Evolutionary conservation across 1,140 invertebrate genomes (phyloP).

Genomic region (Lordiphosa mommai): DNA sequence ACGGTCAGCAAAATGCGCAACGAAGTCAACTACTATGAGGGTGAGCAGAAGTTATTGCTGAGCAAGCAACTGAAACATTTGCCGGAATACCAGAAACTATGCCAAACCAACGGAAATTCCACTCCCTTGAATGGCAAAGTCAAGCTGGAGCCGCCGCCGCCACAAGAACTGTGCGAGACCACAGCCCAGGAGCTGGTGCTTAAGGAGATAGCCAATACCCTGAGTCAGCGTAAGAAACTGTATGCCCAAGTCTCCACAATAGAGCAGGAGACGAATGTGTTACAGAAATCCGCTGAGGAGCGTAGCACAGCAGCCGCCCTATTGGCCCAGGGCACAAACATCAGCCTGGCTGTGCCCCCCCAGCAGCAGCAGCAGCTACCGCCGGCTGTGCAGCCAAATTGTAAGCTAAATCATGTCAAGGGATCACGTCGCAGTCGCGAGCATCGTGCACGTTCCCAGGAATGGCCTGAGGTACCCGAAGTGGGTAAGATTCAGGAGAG

Average conservation of each 20-base stretch:
- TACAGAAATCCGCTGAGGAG: constrained; percentile 87
- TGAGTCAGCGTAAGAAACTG: constrained; percentile 89
- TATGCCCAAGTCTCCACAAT: constrained; percentile 88
- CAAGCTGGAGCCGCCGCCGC: constrained; percentile 51
- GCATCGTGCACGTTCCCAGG: constrained; percentile 88
- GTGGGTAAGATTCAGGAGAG: constrained; percentile 94
- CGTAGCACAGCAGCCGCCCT: constrained; percentile 81
- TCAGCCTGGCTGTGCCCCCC: constrained; percentile 53
- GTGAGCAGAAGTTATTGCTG: constrained; percentile 86
- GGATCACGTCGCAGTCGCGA: constrained; percentile 85
- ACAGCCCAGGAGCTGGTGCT: constrained; percentile 89
- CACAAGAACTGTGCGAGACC: constrained; percentile 81
- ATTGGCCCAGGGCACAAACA: constrained; percentile 75
- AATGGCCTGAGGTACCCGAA: constrained; percentile 94
- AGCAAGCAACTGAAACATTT: constrained; percentile 80
- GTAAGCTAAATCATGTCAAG: constrained; percentile 70
- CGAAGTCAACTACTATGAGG: constrained; percentile 85
- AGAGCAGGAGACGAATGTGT: constrained; percentile 86
- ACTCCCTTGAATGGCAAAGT: constrained; percentile 54
- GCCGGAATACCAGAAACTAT: constrained; percentile 82
- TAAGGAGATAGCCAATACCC: constrained; percentile 90
- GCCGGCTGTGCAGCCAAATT: constrained; percentile 33
- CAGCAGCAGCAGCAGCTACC: constrained; percentile 19
- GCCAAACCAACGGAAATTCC: constrained; percentile 1
- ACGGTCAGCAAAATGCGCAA: constrained; percentile 90